Conservation (phyloP, 2,797 vertebrate genomes). For the Arctocebus calabarensis region DNA sequence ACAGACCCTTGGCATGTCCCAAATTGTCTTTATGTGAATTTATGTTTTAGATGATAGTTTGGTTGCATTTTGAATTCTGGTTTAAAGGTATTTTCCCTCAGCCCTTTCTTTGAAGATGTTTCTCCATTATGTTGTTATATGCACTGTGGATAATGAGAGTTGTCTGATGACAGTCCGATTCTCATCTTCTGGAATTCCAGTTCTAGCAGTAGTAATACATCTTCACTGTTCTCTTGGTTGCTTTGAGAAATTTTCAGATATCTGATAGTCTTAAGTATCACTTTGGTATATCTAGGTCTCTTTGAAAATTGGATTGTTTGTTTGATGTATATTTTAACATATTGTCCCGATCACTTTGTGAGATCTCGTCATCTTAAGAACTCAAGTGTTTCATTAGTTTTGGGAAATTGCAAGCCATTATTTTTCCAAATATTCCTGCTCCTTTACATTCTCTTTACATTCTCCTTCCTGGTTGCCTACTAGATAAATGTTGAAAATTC, state of each 20-base stretch:
- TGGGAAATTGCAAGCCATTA: constrained; percentile 9
- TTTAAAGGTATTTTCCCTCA: neutral
- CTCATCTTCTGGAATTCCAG: neutral
- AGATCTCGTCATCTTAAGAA: neutral
- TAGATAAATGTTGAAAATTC: neutral
- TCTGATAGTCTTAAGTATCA: neutral
- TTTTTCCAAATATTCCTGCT: neutral
- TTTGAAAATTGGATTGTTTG: neutral
- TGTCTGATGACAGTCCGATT: neutral
- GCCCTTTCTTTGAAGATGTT: neutral
- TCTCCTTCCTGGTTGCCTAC: neutral
- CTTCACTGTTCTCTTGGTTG: neutral
- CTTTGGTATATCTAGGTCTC: neutral
- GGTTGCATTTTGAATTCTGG: constrained; percentile 19
- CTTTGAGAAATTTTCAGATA: neutral
- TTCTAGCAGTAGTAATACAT: neutral
- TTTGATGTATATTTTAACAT: neutral
- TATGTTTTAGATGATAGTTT: neutral
- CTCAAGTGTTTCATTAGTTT: neutral
- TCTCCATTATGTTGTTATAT: neutral
- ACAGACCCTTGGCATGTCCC: neutral
- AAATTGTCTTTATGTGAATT: neutral
- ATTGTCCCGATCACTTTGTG: neutral
- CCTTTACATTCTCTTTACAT: neutral
- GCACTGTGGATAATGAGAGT: neutral